These are phyloP conservation scores for Lates calcarifer DNA, from an alignment of 2,113 vertebrate species.

Conservation along the genomic window DNA sequence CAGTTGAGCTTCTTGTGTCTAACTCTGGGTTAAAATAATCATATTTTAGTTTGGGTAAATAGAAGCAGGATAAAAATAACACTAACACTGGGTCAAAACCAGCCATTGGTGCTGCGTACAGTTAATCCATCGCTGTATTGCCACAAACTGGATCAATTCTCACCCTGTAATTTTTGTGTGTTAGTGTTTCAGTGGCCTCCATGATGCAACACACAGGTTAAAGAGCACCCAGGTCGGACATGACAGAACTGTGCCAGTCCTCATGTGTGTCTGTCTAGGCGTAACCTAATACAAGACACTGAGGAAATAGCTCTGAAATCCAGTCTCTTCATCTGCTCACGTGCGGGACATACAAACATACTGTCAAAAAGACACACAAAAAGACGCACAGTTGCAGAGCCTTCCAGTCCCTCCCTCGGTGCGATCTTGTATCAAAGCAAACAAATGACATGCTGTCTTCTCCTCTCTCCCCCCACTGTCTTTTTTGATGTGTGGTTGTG, in stretches of 20 bases:
- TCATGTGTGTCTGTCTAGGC: constrained; percentile 22
- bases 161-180: not conserved
- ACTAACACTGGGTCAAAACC: not conserved
- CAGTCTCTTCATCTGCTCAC: constrained; percentile 35
- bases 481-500: constrained; percentile 85
- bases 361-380: constrained; percentile 33
- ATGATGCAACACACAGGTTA: not conserved
- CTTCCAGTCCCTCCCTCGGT: constrained; percentile 68
- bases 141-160: not conserved
- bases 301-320: constrained; percentile 53
- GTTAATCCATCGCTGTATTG: not conserved
- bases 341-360: constrained; percentile 51
- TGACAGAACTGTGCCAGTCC: constrained; percentile 37
- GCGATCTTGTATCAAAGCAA: constrained; percentile 89
- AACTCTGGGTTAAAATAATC: not conserved
- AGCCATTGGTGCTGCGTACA: not conserved
- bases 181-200: not conserved
- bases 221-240: constrained; percentile 8
- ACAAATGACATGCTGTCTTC: constrained; percentile 86
- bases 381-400: constrained; percentile 39
- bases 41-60: no score
- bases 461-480: constrained; percentile 68
- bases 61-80: no score
- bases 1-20: not conserved
- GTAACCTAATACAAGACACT: constrained; percentile 45